Evolutionary conservation across 2,888 invertebrate species (phyloP).

Genomic region (Molanna angustata): DNA sequence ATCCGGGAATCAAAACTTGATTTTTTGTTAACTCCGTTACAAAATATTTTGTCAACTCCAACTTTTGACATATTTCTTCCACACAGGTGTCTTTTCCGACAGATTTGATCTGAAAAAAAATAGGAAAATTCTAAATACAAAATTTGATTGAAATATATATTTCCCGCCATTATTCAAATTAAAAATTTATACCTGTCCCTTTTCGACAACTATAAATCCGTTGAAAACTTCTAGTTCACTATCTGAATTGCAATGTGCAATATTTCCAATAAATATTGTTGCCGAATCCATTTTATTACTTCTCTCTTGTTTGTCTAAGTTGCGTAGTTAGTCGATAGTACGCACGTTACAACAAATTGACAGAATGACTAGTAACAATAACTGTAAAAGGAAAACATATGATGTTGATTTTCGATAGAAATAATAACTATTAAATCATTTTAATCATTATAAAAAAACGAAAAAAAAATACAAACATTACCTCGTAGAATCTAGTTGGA

Average conservation of each 20-base stretch:
- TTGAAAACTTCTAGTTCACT: slow-evolving; percentile 44
- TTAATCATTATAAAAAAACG: too few species aligned
- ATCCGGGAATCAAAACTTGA: slow-evolving; percentile 82
- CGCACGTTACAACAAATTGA: too few species aligned
- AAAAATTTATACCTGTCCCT: slow-evolving; percentile 54
- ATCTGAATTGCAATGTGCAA: slow-evolving; percentile 43
- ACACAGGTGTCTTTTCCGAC: slow-evolving; percentile 53
- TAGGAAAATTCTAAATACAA: too few species aligned
- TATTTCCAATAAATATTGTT: slow-evolving; percentile 41
- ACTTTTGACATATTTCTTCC: slow-evolving; percentile 22
- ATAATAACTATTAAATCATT: too few species aligned
- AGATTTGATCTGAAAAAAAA: slow-evolving; percentile 42
- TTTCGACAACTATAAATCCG: slow-evolving; percentile 57
- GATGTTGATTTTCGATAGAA: too few species aligned
- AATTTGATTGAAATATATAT: neutral
- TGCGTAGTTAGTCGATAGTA: too few species aligned
- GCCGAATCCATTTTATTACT: slow-evolving; percentile 11
- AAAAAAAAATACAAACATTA: too few species aligned
- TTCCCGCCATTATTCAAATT: neutral
- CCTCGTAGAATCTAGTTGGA: too few species aligned
- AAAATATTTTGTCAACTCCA: slow-evolving; percentile 22
- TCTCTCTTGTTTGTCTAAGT: too few species aligned
- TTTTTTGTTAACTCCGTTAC: slow-evolving; percentile 38
- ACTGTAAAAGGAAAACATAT: too few species aligned
- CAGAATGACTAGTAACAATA: too few species aligned